A percentile compares a stretch with the other conserved stretches of the same genome.
Evolutionary conservation across 2,113 vertebrate genomes (phyloP).

Genomic region (Prionailurus bengalensis): DNA sequence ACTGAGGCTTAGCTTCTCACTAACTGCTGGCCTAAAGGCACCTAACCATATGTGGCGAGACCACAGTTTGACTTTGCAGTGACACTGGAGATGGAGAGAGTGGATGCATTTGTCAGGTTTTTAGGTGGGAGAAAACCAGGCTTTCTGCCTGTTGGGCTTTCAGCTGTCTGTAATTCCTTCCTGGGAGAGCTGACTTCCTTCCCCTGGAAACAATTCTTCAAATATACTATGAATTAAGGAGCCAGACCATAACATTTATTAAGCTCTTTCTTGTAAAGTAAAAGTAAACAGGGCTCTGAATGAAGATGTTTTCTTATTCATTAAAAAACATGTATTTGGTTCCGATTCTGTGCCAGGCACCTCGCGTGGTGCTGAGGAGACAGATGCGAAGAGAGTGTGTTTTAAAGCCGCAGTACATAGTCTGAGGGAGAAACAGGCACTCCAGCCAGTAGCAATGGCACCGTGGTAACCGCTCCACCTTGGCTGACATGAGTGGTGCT

Average conservation of each 20-base stretch:
- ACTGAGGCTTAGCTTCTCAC: not conserved
- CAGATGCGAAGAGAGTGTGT: not conserved
- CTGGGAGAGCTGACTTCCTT: not conserved
- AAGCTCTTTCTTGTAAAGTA: not conserved
- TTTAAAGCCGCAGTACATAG: not conserved
- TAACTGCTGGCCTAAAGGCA: too few relatives aligned
- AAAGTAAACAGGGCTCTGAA: not conserved
- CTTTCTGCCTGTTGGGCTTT: not conserved
- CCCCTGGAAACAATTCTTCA: not conserved
- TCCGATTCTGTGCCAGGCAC: not conserved
- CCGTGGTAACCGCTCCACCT: rapidly evolving
- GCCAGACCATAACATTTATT: not conserved
- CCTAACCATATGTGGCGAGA: not conserved
- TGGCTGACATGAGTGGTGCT: rapidly evolving
- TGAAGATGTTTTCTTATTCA: not conserved
- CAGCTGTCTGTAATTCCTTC: not conserved
- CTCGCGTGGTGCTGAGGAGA: not conserved
- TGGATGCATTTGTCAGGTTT: rapidly evolving
- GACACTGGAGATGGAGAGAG: not conserved
- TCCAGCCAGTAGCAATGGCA: rapidly evolving
- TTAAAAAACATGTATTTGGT: not conserved
- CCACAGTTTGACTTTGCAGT: not conserved
- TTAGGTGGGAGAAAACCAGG: not conserved
- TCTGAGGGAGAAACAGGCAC: not conserved
- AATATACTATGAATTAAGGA: not conserved